Evolutionary conservation across 1,140 invertebrate species (phyloP), one percentile per base, ranked within the genome.

Genomic region (Cyrtorhinus lividipennis): DNA sequence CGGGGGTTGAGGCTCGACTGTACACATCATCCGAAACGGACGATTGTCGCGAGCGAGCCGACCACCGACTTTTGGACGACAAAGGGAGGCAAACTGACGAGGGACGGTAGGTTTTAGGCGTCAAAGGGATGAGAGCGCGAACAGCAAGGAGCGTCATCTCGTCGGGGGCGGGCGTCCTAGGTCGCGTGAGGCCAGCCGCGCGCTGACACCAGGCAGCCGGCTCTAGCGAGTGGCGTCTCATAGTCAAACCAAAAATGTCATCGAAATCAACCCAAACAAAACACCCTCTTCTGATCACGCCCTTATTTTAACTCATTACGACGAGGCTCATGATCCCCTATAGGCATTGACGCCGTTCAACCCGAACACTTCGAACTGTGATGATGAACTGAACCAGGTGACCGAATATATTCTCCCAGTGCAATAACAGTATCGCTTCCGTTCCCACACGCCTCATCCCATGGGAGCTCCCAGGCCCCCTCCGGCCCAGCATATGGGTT

Each of bases 401-500:
- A 38, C 30, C 30, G 30, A 38, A 38, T n/a, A n/a, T n/a, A 38
- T 5, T 8, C 15, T 38, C 30, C 15, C 30, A 38, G 30, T 38
- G 48, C 48, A 53, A 12, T 53, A 53, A 53, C 48, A 53, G 48
- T 53, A 53, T 53, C 48, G 48, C 20, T 53, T 53, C 48, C 48
- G 48, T 20, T 53, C 48, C 48, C 48, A 53, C 20, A 53, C 48
- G 48, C 48, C 48, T 53, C 20, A 53, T 53, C 48, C 48, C 48
- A 53, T 53, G 48, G 48, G 48, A 53, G 48, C 48, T 53, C 48
- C 48, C 48, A 53, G 5, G 5, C 48, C 20, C 48, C 48, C 18
- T 20, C 48, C 48, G n/a, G n/a, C n/a, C n/a, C 10, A 10, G 8
- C 48, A 38, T 38, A 38, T 38, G 30, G 30, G 5, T 15, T 15